A percentile compares a stretch with the other conserved stretches of the same genome.
These are phyloP conservation scores for Theodoxus fluviatilis DNA, from an alignment of 2,888 invertebrate genomes.

Conservation along the genomic window DNA sequence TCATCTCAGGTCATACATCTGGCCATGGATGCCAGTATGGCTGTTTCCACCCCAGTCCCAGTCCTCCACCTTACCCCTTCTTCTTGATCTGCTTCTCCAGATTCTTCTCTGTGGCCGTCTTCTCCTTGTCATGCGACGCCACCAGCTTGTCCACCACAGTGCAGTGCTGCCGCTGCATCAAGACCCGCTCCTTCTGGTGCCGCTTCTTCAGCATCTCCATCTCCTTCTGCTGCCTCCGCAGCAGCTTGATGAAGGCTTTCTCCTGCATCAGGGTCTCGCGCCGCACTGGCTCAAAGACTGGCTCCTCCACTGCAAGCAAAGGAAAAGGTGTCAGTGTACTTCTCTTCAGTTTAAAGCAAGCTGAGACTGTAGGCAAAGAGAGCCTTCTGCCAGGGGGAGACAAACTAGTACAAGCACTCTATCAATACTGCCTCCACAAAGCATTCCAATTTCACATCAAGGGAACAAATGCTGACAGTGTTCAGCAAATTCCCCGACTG, in stretches of 20 bases:
- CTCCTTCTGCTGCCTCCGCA: conserved; percentile 95
- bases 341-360: not conserved
- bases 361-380: too few relatives aligned
- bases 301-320: conserved; percentile 44
- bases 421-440: too few relatives aligned
- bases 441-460: too few relatives aligned
- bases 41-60: too few relatives aligned
- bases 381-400: too few relatives aligned
- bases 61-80: conserved; percentile 68
- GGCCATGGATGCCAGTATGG: too few relatives aligned
- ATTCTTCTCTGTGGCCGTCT: conserved; percentile 56
- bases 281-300: conserved; percentile 59
- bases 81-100: conserved; percentile 78
- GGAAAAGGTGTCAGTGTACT: too few relatives aligned
- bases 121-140: conserved; percentile 67
- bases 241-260: conserved; percentile 74
- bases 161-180: conserved; percentile 84
- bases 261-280: conserved; percentile 59
- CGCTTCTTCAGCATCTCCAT: conserved; percentile 85
- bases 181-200: conserved; percentile 89
- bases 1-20: too few relatives aligned
- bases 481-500: too few relatives aligned
- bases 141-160: conserved; percentile 89
- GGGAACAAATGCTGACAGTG: too few relatives aligned
- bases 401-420: too few relatives aligned